A percentile compares a stretch with the other conserved stretches of the same genome.
Evolutionary conservation across 2,113 vertebrate species (phyloP).

Genomic region (Phodopus roborovskii): DNA sequence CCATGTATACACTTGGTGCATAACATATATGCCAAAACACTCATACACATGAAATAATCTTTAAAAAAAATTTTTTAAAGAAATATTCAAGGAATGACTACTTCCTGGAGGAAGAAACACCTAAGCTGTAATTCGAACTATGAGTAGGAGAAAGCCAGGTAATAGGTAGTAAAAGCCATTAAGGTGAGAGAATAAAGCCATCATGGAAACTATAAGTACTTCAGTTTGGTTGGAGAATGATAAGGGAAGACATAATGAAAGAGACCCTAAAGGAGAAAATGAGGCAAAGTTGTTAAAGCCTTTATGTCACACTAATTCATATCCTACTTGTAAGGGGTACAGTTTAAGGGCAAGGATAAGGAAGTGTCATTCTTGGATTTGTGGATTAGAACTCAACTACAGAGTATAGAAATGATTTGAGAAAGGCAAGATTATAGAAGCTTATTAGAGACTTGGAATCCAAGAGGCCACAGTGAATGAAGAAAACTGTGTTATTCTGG

Average conservation of each 20-base stretch:
- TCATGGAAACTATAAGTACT: neutral
- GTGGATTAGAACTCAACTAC: neutral
- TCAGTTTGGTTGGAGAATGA: constrained; percentile 13
- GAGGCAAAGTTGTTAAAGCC: neutral
- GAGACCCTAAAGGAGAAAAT: constrained; percentile 9
- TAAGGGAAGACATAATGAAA: neutral
- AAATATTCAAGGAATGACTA: neutral
- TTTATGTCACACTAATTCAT: neutral
- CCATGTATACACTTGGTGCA: neutral
- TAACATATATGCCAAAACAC: neutral
- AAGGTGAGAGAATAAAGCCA: neutral
- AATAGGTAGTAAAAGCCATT: neutral
- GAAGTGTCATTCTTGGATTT: neutral
- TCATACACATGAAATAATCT: neutral
- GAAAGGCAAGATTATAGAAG: neutral
- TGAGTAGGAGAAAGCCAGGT: neutral
- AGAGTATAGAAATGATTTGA: neutral
- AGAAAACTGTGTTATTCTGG: neutral
- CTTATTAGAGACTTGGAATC: neutral
- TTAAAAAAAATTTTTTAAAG: neutral
- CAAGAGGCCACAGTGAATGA: neutral
- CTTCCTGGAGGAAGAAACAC: constrained; percentile 36
- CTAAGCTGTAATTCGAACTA: constrained; percentile 5
- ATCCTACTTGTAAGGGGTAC: neutral
- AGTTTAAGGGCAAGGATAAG: neutral